Evolutionary conservation across 2,113 vertebrate genomes (phyloP), one percentile per base, ranked within the genome.

Genomic region (Embiotoca jacksoni): DNA sequence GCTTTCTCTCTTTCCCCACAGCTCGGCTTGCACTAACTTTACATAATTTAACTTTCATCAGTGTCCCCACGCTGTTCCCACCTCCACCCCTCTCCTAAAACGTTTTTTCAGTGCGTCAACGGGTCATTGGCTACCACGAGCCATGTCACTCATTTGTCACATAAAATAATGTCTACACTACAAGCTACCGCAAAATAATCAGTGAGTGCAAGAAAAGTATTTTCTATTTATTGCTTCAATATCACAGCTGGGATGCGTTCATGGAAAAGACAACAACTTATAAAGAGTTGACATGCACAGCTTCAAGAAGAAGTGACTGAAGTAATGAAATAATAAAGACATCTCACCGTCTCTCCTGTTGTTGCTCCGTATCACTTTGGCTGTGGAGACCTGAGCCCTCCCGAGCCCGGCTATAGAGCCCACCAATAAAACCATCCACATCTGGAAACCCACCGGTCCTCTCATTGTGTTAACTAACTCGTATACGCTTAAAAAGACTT

Each of bases 301-400:
- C 7, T 9, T 44, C 7, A 44, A 44, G 2, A 10, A 2, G 41
- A 39, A 39, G 37, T 39, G 6, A 39, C 37, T 44, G 41, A 0
- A 44, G 13, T 44, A 44, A 13, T 11, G 41, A 7, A 44, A 15
- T 0, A 37, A 69, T 14, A 2, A 62, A 56, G 8, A 7, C 6
- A 35, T 54, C 92, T 92, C 61, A 94, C 93, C 93, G 47, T 92
- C 87, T 79, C 84, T 88, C 63, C 91, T 84, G 36, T 53, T 44
- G 88, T 90, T 94, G 37, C 89, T 76, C 39, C 87, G 85, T 23
- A 91, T 54, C 47, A 90, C 88, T 79, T n/a, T 91, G 57, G 82
- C 78, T 5, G 63, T 85, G 47, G 88, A 71, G 35, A 91, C 83
- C 56, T 92, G 87, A 73, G 85, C 69, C 47, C 31, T 69, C 11